Evolutionary conservation across 2,113 vertebrate genomes (phyloP), one percentile per base, ranked within the genome.

Genomic region (Vanacampus margaritifer): DNA sequence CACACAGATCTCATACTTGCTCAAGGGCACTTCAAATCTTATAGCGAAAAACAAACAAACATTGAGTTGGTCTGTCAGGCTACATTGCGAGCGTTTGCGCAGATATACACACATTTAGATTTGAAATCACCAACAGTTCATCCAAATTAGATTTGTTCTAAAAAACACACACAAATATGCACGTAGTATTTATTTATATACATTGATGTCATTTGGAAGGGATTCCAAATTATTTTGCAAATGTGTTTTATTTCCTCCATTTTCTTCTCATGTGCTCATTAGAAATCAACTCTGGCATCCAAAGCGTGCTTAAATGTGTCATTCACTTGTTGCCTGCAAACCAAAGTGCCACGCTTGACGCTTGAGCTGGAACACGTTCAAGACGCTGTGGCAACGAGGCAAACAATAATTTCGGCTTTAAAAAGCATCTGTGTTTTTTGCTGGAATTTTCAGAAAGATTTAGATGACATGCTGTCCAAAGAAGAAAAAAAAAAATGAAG

Each of bases 341-440:
- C 35, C 37, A 5, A 60, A 60, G 58, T 39, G 36, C 9, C 35
- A 41, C 26, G 36, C 58, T 61, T 41, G n/a, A 61, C 58, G 12
- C 12, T 39, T 61, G 19, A 61, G 21, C 59, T 41, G 59, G 59
- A 61, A 39, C 11, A 41, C 36, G 37, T 19, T 2, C 36, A 61
- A 61, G 59, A 39, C 36, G 17, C 14, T 61, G 36, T 61, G 59
- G 59, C 36, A 23, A 9, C n/a, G 13, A 21, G 36, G 36, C 36
- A 61, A 61, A 39, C 37, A 61, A 61, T 41, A 39, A 61, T 61
- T 61, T 61, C 39, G n/a, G 59, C 59, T 61, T 61, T 14, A 39
- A 61, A 61, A 61, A 61, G 12, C 35, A 36, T 13, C 3, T 41
- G 36, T 39, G 36, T 41, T 14, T 10, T 61, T 61, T 61, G 59